Percentiles rank a stretch among this genome's conserved stretches.
phyloP scores from a whole-genome alignment of 1,140 invertebrate species.

The Euborellia annulipes region DNA sequence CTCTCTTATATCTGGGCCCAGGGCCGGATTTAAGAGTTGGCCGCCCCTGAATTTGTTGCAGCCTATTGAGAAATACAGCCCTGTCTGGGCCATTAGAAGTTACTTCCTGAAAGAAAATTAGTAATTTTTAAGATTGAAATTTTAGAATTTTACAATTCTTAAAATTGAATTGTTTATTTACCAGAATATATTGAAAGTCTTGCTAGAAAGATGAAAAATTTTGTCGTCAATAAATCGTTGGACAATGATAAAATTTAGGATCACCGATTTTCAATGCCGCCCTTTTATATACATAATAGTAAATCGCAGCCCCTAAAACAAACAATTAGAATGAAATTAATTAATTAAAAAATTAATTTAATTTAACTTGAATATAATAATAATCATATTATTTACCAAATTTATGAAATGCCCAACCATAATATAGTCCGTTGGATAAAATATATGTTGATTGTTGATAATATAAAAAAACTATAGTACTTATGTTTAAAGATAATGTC shows the following conservation, averaged over 20 bases:
- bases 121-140: too few relatives aligned
- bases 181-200: too few relatives aligned
- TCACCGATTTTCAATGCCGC: slow-evolving; percentile 50
- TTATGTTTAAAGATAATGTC: slow-evolving; percentile 38
- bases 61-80: too few relatives aligned
- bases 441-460: slow-evolving; percentile 28
- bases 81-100: too few relatives aligned
- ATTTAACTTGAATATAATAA: neutral
- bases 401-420: slow-evolving; percentile 39
- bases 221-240: neutral
- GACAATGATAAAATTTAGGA: slow-evolving; percentile 48
- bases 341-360: neutral
- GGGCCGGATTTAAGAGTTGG: too few relatives aligned
- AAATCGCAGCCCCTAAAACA: slow-evolving; percentile 45
- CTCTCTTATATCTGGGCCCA: too few relatives aligned
- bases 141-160: too few relatives aligned
- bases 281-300: slow-evolving; percentile 58
- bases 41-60: too few relatives aligned
- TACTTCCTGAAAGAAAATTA: too few relatives aligned
- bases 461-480: slow-evolving; percentile 38
- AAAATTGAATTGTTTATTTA: too few relatives aligned
- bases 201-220: too few relatives aligned
- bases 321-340: slow-evolving; percentile 1
- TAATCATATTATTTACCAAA: slow-evolving; percentile 40
- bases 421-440: slow-evolving; percentile 38